Base-by-base conservation (phyloP, 2,888 invertebrate genomes). In the Rapana venosa region DNA sequence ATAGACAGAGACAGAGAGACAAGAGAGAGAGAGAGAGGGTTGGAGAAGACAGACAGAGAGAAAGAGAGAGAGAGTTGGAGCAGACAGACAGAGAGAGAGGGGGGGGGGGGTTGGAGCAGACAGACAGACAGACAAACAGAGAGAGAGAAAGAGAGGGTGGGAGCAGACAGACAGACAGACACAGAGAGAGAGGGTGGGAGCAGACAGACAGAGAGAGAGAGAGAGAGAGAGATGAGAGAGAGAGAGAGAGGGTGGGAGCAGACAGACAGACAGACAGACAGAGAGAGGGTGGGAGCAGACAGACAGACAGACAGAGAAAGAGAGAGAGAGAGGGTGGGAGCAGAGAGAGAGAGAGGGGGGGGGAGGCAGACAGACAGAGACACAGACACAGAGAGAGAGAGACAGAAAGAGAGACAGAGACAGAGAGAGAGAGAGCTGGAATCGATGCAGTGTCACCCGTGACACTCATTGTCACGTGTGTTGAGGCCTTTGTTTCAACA, bases 271-370 rank as follows among this genome's bases (percentile, higher is more conserved):
- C 26, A 77, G 77, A 30, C n/a, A 77, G 77, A 77, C 26, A 77
- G 77, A 30, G 20, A 77, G 77, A 77, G 30, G n/a, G 47, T 5
- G 47, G 47, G n/a, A 4, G n/a, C 4, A 26, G 30, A 77, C 20
- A n/a, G 77, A 77, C 20, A 77, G 77, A 77, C 20, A n/a, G 77
- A 30, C 4, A n/a, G 77, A 77, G 77, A n/a, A 4, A 30, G 30
- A 13, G n/a, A 77, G n/a, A 77, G n/a, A 77, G 77, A 77, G 77
- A n/a, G n/a, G n/a, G n/a, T n/a, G n/a, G n/a, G n/a, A n/a, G n/a
- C n/a, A n/a, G n/a, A n/a, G 77, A 77, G 77, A 77, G 77, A 77
- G 77, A 77, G 77, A 77, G 77, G n/a, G 77, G n/a, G n/a, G 77
- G n/a, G n/a, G n/a, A 77, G 77, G n/a, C 30, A 77, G 30, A 77